Evolutionary conservation across 2,888 invertebrate species (phyloP).

Genomic region (Lepidonotus clava): DNA sequence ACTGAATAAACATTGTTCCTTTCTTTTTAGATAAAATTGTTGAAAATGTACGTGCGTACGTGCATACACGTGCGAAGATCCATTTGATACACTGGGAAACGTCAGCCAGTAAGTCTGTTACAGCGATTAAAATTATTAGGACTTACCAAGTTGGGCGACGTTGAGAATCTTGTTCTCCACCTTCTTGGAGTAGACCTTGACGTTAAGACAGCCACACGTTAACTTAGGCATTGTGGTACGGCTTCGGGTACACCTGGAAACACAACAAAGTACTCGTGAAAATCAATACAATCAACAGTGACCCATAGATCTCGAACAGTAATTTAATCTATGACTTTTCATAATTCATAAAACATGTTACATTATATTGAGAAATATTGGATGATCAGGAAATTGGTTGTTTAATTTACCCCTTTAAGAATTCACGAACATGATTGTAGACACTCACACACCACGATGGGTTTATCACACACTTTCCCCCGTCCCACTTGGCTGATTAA

Average conservation of each 20-base stretch:
- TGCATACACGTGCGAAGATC: too few species aligned
- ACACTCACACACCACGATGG: too few species aligned
- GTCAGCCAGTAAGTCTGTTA: too few species aligned
- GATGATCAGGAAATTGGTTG: neutral
- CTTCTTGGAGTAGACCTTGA: slow-evolving; percentile 58
- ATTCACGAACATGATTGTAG: too few species aligned
- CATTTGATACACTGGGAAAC: too few species aligned
- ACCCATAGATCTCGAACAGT: neutral
- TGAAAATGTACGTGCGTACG: too few species aligned
- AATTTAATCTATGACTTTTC: neutral
- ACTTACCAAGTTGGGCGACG: slow-evolving; percentile 53
- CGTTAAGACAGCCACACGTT: slow-evolving; percentile 62
- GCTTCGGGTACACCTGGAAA: neutral
- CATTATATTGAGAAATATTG: neutral
- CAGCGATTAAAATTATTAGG: neutral
- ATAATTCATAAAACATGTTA: too few species aligned
- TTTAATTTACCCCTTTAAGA: too few species aligned
- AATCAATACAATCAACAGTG: neutral
- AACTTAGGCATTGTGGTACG: slow-evolving; percentile 16
- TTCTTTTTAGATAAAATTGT: too few species aligned
- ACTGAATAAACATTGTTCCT: too few species aligned
- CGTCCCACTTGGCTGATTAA: too few species aligned
- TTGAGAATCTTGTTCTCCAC: slow-evolving; percentile 48
- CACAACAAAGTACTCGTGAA: neutral
- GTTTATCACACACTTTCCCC: too few species aligned